Conservation (phyloP, 2,888 invertebrate species). For the Tenthredo scrophulariae region DNA sequence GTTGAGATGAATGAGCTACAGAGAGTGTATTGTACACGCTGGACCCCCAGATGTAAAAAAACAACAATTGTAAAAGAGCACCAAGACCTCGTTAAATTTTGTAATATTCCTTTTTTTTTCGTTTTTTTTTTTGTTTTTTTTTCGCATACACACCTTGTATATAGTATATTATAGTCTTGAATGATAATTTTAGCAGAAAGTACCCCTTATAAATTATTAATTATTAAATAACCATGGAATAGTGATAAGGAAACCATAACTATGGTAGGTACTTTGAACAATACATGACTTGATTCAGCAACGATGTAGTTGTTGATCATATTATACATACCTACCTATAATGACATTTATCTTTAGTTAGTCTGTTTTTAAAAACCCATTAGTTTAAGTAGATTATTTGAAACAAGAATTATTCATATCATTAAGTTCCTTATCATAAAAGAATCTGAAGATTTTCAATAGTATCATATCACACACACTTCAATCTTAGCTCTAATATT, state of each 20-base stretch:
- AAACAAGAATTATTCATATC: slow-evolving; percentile 38
- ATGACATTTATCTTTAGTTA: slow-evolving; percentile 24
- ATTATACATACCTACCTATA: background rate
- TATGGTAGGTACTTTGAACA: slow-evolving; percentile 42
- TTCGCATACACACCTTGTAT: slow-evolving; percentile 57
- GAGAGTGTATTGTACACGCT: slow-evolving; percentile 29
- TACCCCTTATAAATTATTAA: slow-evolving; percentile 54
- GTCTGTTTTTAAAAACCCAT: background rate
- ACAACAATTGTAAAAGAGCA: slow-evolving; percentile 37
- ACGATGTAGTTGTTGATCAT: background rate
- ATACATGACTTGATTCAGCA: slow-evolving; percentile 48
- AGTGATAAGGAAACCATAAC: slow-evolving; percentile 21
- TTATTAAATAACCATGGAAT: slow-evolving; percentile 47
- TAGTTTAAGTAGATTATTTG: slow-evolving; percentile 17
- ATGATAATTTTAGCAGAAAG: slow-evolving; percentile 52
- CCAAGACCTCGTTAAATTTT: slow-evolving; percentile 52
- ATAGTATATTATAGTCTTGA: slow-evolving; percentile 55
- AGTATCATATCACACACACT: slow-evolving; percentile 19
- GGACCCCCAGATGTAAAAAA: slow-evolving; percentile 15
- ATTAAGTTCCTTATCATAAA: slow-evolving; percentile 24
- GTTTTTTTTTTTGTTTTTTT: slow-evolving; percentile 41
- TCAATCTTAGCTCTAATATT: slow-evolving; percentile 1
- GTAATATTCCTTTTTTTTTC: background rate
- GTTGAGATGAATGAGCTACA: slow-evolving; percentile 37
- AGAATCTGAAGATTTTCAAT: slow-evolving; percentile 8